A percentile compares a stretch with the other conserved stretches of the same genome.
These are phyloP conservation scores for Heterotis niloticus DNA, from an alignment of 2,113 vertebrate species.

Conservation along the genomic window DNA sequence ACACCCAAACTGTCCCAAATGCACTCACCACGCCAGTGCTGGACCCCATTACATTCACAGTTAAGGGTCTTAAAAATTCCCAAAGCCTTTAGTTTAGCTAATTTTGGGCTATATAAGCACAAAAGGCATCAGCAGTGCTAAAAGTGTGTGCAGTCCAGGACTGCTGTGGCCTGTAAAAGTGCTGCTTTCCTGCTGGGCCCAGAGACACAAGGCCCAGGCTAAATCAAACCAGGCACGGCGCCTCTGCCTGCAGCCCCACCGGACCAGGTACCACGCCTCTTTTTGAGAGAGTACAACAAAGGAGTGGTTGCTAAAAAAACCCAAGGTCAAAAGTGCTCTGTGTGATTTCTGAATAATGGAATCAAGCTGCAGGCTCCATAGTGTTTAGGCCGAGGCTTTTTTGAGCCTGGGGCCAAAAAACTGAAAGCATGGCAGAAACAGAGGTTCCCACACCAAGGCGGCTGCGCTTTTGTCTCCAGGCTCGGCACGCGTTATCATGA, in stretches of 20 bases:
- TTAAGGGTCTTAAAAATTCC: constrained; percentile 30
- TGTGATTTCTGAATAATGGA: constrained; percentile 27
- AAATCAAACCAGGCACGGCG: constrained; percentile 53
- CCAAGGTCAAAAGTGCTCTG: constrained; percentile 24
- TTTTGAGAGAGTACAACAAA: constrained; percentile 13
- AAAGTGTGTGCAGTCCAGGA: background rate
- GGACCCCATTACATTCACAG: constrained; percentile 31
- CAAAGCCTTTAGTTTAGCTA: background rate
- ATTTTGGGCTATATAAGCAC: constrained; percentile 30
- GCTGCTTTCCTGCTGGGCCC: background rate
- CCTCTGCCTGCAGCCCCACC: constrained; percentile 34
- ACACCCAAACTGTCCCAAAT: background rate
- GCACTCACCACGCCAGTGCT: background rate
- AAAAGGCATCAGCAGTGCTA: constrained; percentile 7
- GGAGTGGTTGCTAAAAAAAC: background rate
- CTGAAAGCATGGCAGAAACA: background rate
- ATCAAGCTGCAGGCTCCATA: constrained; percentile 26
- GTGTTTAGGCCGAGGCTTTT: background rate
- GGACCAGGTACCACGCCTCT: background rate
- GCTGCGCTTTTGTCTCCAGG: constrained; percentile 2
- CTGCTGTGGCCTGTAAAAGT: background rate
- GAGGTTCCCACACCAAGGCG: background rate
- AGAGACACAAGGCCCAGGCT: constrained; percentile 40
- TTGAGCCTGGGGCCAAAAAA: background rate
- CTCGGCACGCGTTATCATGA: background rate